Conservation (phyloP, 2,113 vertebrate species). For the Xenopus borealis region DNA sequence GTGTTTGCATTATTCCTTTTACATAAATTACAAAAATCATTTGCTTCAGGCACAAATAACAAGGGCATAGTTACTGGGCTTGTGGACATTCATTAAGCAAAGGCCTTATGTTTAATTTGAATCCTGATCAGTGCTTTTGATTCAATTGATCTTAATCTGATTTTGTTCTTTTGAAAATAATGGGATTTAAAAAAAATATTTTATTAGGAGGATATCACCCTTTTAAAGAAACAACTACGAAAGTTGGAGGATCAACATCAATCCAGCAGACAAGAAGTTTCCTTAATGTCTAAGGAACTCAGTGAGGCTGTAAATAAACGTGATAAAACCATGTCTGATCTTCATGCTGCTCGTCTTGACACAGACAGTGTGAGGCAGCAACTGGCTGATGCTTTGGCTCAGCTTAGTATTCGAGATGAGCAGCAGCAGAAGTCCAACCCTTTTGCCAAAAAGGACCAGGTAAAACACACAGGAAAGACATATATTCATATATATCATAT, state of each 20-base stretch:
- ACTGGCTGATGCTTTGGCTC: slow-evolving; percentile 72
- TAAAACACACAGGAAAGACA: not conserved
- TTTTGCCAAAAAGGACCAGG: slow-evolving; percentile 68
- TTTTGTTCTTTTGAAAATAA: no score
- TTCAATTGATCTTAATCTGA: no score
- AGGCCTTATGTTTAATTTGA: no score
- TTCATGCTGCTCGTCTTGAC: slow-evolving; percentile 85
- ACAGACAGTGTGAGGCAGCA: slow-evolving; percentile 72
- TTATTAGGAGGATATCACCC: slow-evolving; percentile 74
- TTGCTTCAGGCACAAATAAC: no score
- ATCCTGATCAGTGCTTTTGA: no score
- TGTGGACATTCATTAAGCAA: no score
- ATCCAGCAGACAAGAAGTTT: slow-evolving; percentile 83
- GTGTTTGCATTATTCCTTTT: no score
- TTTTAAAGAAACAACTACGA: slow-evolving; percentile 86
- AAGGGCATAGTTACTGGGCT: no score
- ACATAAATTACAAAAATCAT: no score
- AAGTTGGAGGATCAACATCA: slow-evolving; percentile 92
- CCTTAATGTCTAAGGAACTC: slow-evolving; percentile 83
- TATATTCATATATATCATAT: no score
- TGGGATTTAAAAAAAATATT: not conserved
- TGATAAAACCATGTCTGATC: slow-evolving; percentile 89
- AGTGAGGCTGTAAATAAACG: slow-evolving; percentile 85
- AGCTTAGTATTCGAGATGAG: slow-evolving; percentile 65
- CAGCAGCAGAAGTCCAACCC: slow-evolving; percentile 62